Conservation (phyloP, 1,140 invertebrate species). For the Teleogryllus occipitalis region DNA sequence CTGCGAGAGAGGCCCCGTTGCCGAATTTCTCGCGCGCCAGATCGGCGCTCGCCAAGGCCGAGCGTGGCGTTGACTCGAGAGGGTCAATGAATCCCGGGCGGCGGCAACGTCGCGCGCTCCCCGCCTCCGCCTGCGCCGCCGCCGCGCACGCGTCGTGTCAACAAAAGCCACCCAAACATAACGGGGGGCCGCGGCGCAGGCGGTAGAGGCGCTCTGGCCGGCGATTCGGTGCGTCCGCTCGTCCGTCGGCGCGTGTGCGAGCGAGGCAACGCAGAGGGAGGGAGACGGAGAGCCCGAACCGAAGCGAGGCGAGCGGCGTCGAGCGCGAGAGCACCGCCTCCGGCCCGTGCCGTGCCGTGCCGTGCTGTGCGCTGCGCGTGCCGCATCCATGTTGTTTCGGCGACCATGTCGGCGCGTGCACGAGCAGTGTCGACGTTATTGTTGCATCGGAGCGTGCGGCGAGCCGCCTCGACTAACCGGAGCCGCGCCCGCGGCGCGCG, state of each 20-base stretch:
- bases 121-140: constrained; percentile 25
- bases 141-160: constrained; percentile 14
- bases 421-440: neutral
- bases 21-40: constrained; percentile 29
- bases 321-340: no score
- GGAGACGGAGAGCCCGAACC: neutral
- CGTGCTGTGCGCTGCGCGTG: neutral
- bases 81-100: constrained; percentile 19
- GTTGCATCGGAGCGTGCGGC: neutral
- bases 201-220: neutral
- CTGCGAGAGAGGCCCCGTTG: constrained; percentile 31
- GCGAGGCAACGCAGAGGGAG: constrained; percentile 26
- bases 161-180: constrained; percentile 8
- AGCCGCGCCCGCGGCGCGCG: neutral
- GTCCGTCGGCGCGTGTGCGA: constrained; percentile 26
- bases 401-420: neutral
- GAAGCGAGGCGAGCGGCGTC: neutral
- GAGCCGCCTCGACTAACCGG: neutral
- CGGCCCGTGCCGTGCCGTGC: no score
- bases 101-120: constrained; percentile 11
- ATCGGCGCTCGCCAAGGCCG: neutral
- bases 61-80: neutral
- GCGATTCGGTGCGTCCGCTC: constrained; percentile 22
- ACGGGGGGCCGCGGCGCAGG: neutral
- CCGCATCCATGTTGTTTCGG: neutral